Conservation (phyloP, 2,797 vertebrate genomes). For the Sus cebifrons region DNA sequence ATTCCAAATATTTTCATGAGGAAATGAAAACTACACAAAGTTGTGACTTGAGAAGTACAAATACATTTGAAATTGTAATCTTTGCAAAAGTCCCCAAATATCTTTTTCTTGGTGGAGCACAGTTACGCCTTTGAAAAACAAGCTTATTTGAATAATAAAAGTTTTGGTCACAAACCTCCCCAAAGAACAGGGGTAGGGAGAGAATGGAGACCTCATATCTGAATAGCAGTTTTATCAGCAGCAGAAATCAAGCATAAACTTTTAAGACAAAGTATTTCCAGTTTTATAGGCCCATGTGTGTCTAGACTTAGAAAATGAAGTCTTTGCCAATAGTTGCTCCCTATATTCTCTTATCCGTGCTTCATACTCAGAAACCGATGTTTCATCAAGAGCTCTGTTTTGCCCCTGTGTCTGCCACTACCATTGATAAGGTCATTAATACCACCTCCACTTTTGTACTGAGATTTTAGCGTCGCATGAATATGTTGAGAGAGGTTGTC, state of each 20-base stretch:
- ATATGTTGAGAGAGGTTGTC: neutral
- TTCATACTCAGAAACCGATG: neutral
- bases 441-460: neutral
- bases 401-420: neutral
- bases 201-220: neutral
- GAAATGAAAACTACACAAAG: slow-evolving; percentile 11
- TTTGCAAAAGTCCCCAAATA: slow-evolving; percentile 9
- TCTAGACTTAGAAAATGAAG: neutral
- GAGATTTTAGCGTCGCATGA: neutral
- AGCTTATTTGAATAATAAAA: slow-evolving; percentile 14
- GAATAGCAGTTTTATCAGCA: neutral
- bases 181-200: neutral
- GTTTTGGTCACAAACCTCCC: slow-evolving; percentile 9
- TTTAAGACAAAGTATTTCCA: neutral
- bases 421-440: slow-evolving; percentile 11
- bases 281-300: neutral
- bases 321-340: neutral
- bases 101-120: neutral
- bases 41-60: slow-evolving; percentile 48
- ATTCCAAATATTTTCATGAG: slow-evolving; percentile 8
- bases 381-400: slow-evolving; percentile 41
- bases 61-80: slow-evolving; percentile 2
- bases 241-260: neutral
- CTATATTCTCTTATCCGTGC: neutral
- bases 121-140: slow-evolving; percentile 43